These are phyloP conservation scores for Scortum barcoo DNA, from an alignment of 2,113 vertebrate genomes.

Conservation along the genomic window DNA sequence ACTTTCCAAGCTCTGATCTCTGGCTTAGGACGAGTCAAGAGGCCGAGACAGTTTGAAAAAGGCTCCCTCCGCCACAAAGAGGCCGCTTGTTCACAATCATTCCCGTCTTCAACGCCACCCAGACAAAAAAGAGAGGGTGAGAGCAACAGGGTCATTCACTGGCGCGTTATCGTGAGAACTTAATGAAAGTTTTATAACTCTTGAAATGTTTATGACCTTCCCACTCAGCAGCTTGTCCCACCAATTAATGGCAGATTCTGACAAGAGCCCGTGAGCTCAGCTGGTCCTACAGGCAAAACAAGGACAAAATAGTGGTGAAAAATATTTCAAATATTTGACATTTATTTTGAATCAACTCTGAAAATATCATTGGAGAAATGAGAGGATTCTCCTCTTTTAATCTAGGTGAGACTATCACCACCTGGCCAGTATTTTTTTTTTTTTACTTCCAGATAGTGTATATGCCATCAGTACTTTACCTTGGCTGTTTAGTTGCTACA, in stretches of 20 bases:
- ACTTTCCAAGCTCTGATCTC: constrained; percentile 90
- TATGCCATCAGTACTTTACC: constrained; percentile 26
- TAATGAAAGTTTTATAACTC: constrained; percentile 92
- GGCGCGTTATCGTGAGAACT: constrained; percentile 89
- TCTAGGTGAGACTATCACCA: not conserved
- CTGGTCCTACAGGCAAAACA: constrained; percentile 49
- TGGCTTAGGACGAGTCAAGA: constrained; percentile 89
- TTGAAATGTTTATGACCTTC: constrained; percentile 90
- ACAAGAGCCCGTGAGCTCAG: constrained; percentile 61
- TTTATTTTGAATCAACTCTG: not conserved
- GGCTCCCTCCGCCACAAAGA: constrained; percentile 84
- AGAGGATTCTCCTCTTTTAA: not conserved
- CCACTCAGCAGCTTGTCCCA: constrained; percentile 85
- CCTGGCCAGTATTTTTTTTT: not conserved
- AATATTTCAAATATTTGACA: constrained; percentile 6
- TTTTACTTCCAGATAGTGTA: constrained; percentile 21
- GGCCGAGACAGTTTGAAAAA: constrained; percentile 88
- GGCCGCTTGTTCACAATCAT: constrained; percentile 82
- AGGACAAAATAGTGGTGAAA: not conserved
- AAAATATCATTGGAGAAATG: not conserved
- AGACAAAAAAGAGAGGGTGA: constrained; percentile 69
- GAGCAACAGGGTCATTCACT: constrained; percentile 84
- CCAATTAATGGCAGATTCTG: constrained; percentile 81
- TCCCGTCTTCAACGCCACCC: constrained; percentile 73
- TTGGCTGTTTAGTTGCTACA: constrained; percentile 22